Conservation (phyloP, 2,797 vertebrate species). For the Eleutherodactylus coqui region DNA sequence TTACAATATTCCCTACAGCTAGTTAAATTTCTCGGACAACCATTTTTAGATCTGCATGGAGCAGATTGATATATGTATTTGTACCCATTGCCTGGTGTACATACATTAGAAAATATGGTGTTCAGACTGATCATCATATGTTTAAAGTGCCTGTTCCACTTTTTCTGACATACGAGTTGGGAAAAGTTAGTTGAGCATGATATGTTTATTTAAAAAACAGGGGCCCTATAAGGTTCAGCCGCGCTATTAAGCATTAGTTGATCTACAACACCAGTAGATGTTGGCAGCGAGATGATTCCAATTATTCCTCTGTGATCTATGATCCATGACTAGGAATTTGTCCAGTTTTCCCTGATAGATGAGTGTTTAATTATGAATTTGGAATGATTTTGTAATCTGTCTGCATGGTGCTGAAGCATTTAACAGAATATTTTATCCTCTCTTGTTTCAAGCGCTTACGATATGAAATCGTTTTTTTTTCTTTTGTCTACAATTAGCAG, state of each 20-base stretch:
- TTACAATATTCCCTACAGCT: too few species aligned
- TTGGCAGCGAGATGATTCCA: background rate
- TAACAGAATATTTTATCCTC: constrained; percentile 8
- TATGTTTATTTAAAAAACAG: too few species aligned
- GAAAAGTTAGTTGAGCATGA: too few species aligned
- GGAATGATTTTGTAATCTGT: constrained; percentile 19
- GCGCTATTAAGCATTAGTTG: constrained; percentile 2
- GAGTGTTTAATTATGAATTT: constrained; percentile 25
- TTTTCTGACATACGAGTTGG: too few species aligned
- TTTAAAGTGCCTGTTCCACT: too few species aligned
- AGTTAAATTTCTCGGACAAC: too few species aligned
- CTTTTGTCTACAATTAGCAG: constrained; percentile 26
- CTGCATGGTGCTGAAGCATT: constrained; percentile 14
- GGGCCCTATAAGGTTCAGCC: too few species aligned
- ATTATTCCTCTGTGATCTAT: constrained; percentile 24
- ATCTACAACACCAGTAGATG: constrained; percentile 15
- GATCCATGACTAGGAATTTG: background rate
- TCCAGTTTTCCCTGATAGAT: constrained; percentile 19
- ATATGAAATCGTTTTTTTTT: background rate
- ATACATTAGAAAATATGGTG: too few species aligned
- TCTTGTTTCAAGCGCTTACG: constrained; percentile 22
- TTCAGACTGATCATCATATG: too few species aligned
- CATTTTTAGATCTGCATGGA: too few species aligned
- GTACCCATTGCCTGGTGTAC: too few species aligned
- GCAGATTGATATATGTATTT: too few species aligned